Evolutionary conservation across 2,797 vertebrate species (phyloP), one percentile per base, ranked within the genome.

Genomic region (Gymnothorax reevesii): DNA sequence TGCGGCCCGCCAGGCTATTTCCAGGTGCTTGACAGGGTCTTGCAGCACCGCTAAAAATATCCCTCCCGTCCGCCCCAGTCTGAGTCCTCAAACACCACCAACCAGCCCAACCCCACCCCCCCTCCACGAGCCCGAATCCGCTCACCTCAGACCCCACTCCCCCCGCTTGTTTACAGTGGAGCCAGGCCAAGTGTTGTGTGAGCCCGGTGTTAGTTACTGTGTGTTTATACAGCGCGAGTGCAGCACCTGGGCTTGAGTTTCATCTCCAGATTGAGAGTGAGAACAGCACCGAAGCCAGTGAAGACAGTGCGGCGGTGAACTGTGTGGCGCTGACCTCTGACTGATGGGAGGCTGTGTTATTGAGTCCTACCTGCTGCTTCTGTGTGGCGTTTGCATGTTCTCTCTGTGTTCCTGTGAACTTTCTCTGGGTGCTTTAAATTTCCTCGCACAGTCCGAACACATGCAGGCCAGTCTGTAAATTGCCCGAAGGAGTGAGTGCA

Each of bases 11-110:
- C 13, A 77, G 85, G 84, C 83, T 79, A 60, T 71, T 59, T 57
- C 17, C 66, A 33, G 83, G 79, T 25, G 69, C 77, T 13, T 42
- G 33, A 42, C 33, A 42, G 79, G 82, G 80, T 62, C 86, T 83
- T 85, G 57, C 84, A 88, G 42, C 52, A 54, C 59, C 57, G 80
- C 83, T 84, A 66, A 86, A 87, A 86, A 88, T 87, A 89, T 25
- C 87, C 85, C 80, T 1, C 54, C 4, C 59, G 27, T 79, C 52
- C 82, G 79, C 59, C 55, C 85, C 89, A 71, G 73, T 84, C 85
- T 55, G 79, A 42, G 71, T 33, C 42, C 49, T 2, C 52, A 27
- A 49, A 64, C 49, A 64, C 27, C 62, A 8, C 2, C 57, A 33
- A 25, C 57, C 27, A 9, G 3, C 54, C 17, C n/a, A 20, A 69